Evolutionary conservation across 2,797 vertebrate genomes (phyloP).

Genomic region (Hoplostethus atlanticus): DNA sequence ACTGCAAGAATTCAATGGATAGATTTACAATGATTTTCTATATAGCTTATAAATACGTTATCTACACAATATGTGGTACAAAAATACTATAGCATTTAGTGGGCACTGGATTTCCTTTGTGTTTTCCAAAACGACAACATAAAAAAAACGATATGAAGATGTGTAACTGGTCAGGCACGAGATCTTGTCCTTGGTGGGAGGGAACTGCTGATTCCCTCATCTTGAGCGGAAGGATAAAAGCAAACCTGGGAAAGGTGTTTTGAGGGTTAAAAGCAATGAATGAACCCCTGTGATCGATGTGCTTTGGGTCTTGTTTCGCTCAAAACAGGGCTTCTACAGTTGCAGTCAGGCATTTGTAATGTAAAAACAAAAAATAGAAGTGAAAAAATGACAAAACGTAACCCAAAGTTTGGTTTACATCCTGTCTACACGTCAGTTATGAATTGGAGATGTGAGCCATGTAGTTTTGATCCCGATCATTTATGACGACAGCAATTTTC

Average conservation of each 20-base stretch:
- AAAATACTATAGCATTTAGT: constrained; percentile 90
- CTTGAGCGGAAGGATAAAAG: not conserved
- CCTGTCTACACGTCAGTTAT: constrained; percentile 8
- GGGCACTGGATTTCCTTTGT: constrained; percentile 80
- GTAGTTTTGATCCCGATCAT: not conserved
- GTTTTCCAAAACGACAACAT: constrained; percentile 41
- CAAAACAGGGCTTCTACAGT: constrained; percentile 15
- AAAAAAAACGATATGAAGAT: constrained; percentile 66
- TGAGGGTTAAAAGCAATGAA: not conserved
- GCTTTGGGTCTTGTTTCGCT: constrained; percentile 35
- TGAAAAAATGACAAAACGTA: constrained; percentile 15
- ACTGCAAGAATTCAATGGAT: constrained; percentile 90
- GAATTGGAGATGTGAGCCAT: constrained; percentile 40
- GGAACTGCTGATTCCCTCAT: constrained; percentile 36
- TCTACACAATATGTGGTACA: constrained; percentile 92
- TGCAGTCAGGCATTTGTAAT: constrained; percentile 48
- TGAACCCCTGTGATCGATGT: constrained; percentile 10
- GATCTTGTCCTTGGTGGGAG: constrained; percentile 71
- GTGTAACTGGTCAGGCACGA: constrained; percentile 86
- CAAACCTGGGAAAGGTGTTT: not conserved
- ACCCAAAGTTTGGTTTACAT: constrained; percentile 67
- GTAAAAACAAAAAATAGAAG: constrained; percentile 5
- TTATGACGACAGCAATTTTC: not conserved
- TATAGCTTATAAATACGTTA: constrained; percentile 94
- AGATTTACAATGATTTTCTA: constrained; percentile 89